A percentile compares a stretch with the other conserved stretches of the same genome.
These are phyloP conservation scores for Phallusia fumigata DNA, from an alignment of 23 tunicate species.

Conservation along the genomic window DNA sequence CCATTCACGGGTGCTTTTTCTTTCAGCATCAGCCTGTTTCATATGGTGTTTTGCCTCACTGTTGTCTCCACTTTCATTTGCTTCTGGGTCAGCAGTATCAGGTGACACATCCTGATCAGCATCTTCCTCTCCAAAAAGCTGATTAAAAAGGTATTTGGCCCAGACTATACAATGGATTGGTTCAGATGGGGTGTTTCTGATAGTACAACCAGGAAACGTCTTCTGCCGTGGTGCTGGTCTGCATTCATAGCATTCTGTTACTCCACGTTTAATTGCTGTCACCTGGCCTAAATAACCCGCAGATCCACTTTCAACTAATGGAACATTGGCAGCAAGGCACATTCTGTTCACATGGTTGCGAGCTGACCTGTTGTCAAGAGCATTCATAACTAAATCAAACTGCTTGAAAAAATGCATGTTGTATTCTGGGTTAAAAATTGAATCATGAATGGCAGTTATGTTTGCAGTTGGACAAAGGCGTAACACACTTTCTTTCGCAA, in stretches of 20 bases:
- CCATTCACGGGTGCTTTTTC: constrained; percentile 80
- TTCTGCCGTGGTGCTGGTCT: constrained; percentile 86
- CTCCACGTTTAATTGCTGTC: constrained; percentile 65
- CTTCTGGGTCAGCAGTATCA: constrained; percentile 92
- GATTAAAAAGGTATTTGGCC: constrained; percentile 96
- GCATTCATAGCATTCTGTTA: constrained; percentile 93
- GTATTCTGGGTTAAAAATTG: constrained; percentile 88
- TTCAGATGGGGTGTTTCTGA: constrained; percentile 97
- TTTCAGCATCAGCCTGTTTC: constrained; percentile 11
- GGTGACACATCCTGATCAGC: constrained; percentile 98
- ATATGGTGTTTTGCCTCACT: not conserved
- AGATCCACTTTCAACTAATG: constrained; percentile 95
- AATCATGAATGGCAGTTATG: constrained; percentile 64
- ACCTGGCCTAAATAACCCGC: constrained; percentile 93
- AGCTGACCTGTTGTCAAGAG: constrained; percentile 81
- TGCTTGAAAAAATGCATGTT: constrained; percentile 84
- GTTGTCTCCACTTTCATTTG: constrained; percentile 14
- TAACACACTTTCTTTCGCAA: constrained; percentile 72
- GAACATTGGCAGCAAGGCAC: constrained; percentile 85
- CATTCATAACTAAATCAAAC: constrained; percentile 88
- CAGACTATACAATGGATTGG: constrained; percentile 94
- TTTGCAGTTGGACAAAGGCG: constrained; percentile 60
- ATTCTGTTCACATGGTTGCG: constrained; percentile 96
- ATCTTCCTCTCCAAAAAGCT: constrained; percentile 96
- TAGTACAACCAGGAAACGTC: constrained; percentile 94